phyloP scores from a whole-genome alignment of 2,888 invertebrate genomes.

The Gari tellinella region DNA sequence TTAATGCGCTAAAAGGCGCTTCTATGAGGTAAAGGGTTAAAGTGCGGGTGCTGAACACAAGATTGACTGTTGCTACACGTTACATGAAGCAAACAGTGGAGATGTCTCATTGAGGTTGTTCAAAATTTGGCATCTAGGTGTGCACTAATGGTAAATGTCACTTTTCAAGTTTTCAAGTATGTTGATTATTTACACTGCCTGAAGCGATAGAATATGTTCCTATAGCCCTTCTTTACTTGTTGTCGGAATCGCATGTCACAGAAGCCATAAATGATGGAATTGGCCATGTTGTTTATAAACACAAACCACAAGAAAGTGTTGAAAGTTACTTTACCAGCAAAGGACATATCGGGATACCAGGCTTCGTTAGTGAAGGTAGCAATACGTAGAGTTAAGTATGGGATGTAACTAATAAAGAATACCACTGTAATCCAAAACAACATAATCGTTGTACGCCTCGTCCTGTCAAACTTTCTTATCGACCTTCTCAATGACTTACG shows the following conservation, averaged over 20 bases:
- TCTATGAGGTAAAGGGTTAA: too few species aligned
- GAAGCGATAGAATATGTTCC: slow-evolving; percentile 4
- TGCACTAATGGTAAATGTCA: too few species aligned
- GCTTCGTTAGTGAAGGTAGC: slow-evolving; percentile 29
- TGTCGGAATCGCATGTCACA: slow-evolving; percentile 48
- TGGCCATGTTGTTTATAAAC: slow-evolving; percentile 59
- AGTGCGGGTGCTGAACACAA: too few species aligned
- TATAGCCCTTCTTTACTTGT: slow-evolving; percentile 39
- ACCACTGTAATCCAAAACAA: slow-evolving; percentile 52
- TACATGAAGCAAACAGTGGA: too few species aligned
- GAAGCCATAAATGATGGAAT: slow-evolving; percentile 59
- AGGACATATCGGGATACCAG: slow-evolving; percentile 39
- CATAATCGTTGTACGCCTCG: slow-evolving; percentile 53
- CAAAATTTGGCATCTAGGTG: too few species aligned
- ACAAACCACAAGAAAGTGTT: slow-evolving; percentile 61
- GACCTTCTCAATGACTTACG: slow-evolving; percentile 15
- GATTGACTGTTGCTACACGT: too few species aligned
- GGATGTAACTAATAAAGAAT: slow-evolving; percentile 56
- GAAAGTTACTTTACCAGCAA: slow-evolving; percentile 33
- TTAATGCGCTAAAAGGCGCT: too few species aligned
- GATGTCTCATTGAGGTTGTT: too few species aligned
- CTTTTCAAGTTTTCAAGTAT: too few species aligned
- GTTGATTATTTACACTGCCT: too few species aligned
- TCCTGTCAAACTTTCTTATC: slow-evolving; percentile 44
- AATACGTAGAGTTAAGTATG: slow-evolving; percentile 48